Conservation (phyloP, 2,888 invertebrate species). For the Rhingia rostrata region DNA sequence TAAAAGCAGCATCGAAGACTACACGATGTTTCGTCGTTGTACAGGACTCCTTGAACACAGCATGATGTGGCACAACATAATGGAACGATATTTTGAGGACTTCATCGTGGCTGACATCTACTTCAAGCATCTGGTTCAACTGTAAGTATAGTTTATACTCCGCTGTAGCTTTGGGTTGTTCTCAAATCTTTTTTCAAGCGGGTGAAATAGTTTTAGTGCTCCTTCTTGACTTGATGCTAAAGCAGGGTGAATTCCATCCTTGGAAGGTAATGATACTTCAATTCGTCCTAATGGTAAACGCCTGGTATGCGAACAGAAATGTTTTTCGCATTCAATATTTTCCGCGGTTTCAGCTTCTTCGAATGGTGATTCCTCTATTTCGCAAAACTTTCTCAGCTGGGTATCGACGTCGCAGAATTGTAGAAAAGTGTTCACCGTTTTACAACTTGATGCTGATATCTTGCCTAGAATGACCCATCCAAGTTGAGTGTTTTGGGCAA, state of each 20-base stretch:
- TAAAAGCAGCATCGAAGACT: slow-evolving; percentile 28
- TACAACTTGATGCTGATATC: background rate
- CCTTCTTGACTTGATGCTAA: slow-evolving; percentile 9
- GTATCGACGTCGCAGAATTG: background rate
- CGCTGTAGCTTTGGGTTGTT: slow-evolving; percentile 6
- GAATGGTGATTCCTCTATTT: slow-evolving; percentile 19
- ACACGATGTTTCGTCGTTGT: slow-evolving; percentile 15
- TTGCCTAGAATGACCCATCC: slow-evolving; percentile 32
- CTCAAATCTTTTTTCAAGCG: slow-evolving; percentile 2
- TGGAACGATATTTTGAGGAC: slow-evolving; percentile 16
- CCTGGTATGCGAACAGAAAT: slow-evolving; percentile 1
- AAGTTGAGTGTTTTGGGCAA: slow-evolving; percentile 32
- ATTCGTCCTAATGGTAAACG: slow-evolving; percentile 22
- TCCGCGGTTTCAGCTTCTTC: background rate
- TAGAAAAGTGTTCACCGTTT: background rate
- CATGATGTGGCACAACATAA: slow-evolving; percentile 31
- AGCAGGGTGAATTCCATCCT: slow-evolving; percentile 5
- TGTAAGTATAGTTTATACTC: slow-evolving; percentile 13
- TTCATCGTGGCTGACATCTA: slow-evolving; percentile 16
- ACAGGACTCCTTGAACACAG: slow-evolving; percentile 38
- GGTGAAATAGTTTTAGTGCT: slow-evolving; percentile 8
- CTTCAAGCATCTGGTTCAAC: slow-evolving; percentile 21
- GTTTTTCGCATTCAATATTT: background rate
- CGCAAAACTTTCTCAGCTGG: slow-evolving; percentile 32
- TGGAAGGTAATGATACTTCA: slow-evolving; percentile 28